Base-by-base conservation (phyloP, 1,140 invertebrate species). In the Pogonomyrmex barbatus region DNA sequence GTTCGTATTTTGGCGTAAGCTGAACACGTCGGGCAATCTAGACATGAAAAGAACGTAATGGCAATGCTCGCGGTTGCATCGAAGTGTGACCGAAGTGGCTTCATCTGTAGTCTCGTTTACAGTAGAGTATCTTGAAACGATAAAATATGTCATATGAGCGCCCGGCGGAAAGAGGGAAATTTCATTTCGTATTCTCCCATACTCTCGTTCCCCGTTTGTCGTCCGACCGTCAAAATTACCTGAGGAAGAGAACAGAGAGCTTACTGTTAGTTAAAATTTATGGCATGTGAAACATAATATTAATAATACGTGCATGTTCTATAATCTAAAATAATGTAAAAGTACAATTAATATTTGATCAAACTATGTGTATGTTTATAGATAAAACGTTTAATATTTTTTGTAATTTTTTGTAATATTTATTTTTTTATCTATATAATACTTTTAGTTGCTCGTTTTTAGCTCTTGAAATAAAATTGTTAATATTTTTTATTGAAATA, bases 61-160 rank as follows among this genome's bases (percentile, higher is more conserved):
- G 56, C n/a, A 73, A 62, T 62, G 79, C 50, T 54, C 30, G 52
- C 14, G 52, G 68, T 63, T 17, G 86, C 65, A 67, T 89, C 79
- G 85, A 89, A 88, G 67, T 77, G 62, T 78, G 65, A 73, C 81
- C 73, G 45, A 88, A 88, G 68, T 88, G 75, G 68, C 60, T 86
- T 85, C 75, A 86, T 88, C 75, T 65, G 62, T 56, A 76, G 39
- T 68, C 82, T 88, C 87, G 65, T 88, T 88, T 87, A 88, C 45
- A 63, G 33, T 56, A 42, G 71, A 68, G 50, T 73, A 87, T 88
- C 79, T 88, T 76, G 86, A 17, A 30, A 84, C 70, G 67, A 79
- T 36, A 8, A 60, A 85, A 52, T 71, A 65, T 52, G 63, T 60
- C 73, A 62, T 36, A 62, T 81, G 70, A 88, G 75, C 60, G 14